Percentiles rank a stretch among this genome's conserved stretches.
phyloP scores from a whole-genome alignment of 2,113 vertebrate genomes.

The Neogobius melanostomus region DNA sequence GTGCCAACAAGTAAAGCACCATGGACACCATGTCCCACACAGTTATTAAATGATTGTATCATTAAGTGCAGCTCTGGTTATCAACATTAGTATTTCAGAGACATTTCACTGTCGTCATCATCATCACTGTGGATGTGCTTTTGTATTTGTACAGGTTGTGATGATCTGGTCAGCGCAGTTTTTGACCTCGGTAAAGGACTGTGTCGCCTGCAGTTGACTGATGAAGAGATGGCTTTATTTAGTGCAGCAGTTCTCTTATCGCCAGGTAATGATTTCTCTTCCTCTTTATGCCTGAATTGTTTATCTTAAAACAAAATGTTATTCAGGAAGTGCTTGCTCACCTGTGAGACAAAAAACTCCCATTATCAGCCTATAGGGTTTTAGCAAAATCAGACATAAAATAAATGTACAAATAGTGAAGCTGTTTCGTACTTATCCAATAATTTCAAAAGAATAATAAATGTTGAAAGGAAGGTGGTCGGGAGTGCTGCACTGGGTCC shows the following conservation, averaged over 20 bases:
- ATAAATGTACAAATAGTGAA: too few relatives aligned
- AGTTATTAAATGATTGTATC: too few relatives aligned
- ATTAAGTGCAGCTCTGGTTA: too few relatives aligned
- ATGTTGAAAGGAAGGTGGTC: too few relatives aligned
- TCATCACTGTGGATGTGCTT: not conserved
- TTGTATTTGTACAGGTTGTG: constrained; percentile 79
- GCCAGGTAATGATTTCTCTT: constrained; percentile 74
- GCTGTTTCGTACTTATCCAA: too few relatives aligned
- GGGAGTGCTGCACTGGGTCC: too few relatives aligned
- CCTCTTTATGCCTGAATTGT: not conserved
- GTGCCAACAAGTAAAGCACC: too few relatives aligned
- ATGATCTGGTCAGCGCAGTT: constrained; percentile 83
- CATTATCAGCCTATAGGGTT: not conserved
- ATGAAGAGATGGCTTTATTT: constrained; percentile 89
- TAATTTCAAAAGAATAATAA: too few relatives aligned
- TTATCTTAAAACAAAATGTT: not conserved
- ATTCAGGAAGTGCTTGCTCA: not conserved
- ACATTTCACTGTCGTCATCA: not conserved
- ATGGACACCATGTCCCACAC: too few relatives aligned
- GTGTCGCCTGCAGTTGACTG: constrained; percentile 84
- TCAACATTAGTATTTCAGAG: not conserved
- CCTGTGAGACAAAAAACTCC: not conserved
- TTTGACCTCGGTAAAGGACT: constrained; percentile 86
- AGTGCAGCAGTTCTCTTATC: constrained; percentile 84
- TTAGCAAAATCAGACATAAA: not conserved